Conservation (phyloP, 2,888 invertebrate genomes). For the Latrodectus elegans region DNA sequence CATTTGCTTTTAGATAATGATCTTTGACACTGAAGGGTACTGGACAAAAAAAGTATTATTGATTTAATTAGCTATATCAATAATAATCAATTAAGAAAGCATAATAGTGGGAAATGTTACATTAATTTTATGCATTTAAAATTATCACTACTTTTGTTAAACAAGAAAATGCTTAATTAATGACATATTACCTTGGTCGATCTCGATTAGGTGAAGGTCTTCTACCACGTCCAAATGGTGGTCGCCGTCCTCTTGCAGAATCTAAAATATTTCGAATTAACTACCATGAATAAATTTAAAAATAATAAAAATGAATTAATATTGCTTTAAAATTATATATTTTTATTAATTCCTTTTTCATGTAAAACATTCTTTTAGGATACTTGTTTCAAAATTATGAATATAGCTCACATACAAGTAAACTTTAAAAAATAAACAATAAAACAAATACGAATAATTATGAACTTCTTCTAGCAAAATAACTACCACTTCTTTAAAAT, state of each 20-base stretch:
- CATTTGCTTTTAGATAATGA: no score
- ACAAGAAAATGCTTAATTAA: neutral
- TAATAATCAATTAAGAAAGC: no score
- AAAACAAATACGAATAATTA: neutral
- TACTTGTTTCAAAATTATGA: no score
- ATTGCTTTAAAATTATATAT: neutral
- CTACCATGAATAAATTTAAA: neutral
- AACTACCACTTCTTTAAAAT: neutral
- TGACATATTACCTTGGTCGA: slow-evolving; percentile 17
- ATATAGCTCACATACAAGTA: neutral
- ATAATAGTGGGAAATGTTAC: no score
- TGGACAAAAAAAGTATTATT: no score
- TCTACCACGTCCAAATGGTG: slow-evolving; percentile 47
- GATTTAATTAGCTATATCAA: no score
- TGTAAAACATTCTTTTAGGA: neutral
- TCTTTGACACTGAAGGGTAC: no score
- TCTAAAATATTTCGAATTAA: slow-evolving; percentile 7
- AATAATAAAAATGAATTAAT: slow-evolving; percentile 1
- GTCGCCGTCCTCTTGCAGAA: slow-evolving; percentile 38
- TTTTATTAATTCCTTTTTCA: neutral
- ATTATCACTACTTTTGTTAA: neutral
- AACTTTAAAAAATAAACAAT: neutral
- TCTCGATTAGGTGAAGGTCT: slow-evolving; percentile 45
- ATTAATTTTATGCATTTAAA: neutral
- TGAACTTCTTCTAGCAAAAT: neutral